Percentiles rank a stretch among this genome's conserved stretches.
These are phyloP conservation scores for Trachymyrmex septentrionalis DNA, from an alignment of 1,140 invertebrate species.

Conservation along the genomic window DNA sequence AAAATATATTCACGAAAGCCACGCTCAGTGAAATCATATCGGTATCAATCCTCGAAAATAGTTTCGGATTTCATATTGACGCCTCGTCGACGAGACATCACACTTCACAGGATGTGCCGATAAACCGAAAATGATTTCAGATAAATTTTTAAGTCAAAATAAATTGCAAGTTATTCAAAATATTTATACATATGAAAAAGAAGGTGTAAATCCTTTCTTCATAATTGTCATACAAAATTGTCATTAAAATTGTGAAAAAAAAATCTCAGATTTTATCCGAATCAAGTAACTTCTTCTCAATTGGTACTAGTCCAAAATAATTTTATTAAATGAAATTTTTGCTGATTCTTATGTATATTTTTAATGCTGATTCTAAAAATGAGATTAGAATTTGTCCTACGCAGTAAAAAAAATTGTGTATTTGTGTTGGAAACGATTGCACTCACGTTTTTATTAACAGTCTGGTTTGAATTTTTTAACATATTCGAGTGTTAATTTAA, in stretches of 20 bases:
- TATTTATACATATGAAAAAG: not conserved
- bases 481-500: too few relatives aligned
- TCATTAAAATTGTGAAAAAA: not conserved
- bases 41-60: slow-evolving; percentile 58
- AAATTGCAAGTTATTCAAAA: not conserved
- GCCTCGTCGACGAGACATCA: slow-evolving; percentile 31
- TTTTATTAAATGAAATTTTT: too few relatives aligned
- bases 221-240: not conserved
- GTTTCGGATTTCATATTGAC: slow-evolving; percentile 56
- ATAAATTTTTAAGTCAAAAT: not conserved
- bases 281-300: not conserved
- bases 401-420: too few relatives aligned
- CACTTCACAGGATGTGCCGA: not conserved
- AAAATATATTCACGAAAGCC: slow-evolving; percentile 39
- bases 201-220: not conserved
- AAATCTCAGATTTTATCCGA: not conserved
- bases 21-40: slow-evolving; percentile 50
- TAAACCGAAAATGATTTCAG: slow-evolving; percentile 12
- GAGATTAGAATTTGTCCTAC: too few relatives aligned
- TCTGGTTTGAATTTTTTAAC: too few relatives aligned
- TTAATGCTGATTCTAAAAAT: too few relatives aligned
- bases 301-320: not conserved
- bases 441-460: too few relatives aligned
- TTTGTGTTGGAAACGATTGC: too few relatives aligned
- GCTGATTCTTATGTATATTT: too few relatives aligned